Percentiles rank a stretch among this genome's conserved stretches.
Conservation (phyloP, 1,140 invertebrate species). For the Tetragonula clypearis region DNA sequence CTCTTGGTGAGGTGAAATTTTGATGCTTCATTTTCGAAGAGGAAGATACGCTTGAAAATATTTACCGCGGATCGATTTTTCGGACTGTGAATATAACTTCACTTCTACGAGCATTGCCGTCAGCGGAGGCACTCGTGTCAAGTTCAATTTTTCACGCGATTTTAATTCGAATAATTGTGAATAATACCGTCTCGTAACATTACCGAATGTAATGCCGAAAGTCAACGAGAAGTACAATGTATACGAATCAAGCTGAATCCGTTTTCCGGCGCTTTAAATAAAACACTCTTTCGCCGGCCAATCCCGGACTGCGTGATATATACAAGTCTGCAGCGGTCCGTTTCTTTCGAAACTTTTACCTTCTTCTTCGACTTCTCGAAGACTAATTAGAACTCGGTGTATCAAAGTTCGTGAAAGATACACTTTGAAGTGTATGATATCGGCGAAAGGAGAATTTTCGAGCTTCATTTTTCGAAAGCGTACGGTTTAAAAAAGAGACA, state of each 20-base stretch:
- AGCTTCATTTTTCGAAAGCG: background rate
- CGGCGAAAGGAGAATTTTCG: background rate
- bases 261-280: too few relatives aligned
- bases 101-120: background rate
- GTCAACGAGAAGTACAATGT: too few relatives aligned
- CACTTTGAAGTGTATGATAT: background rate
- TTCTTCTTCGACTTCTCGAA: background rate
- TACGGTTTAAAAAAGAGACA: background rate
- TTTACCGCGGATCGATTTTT: background rate
- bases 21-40: background rate
- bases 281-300: background rate
- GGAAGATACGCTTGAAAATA: background rate
- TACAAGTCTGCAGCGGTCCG: background rate
- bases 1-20: too few relatives aligned
- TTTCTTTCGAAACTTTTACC: background rate
- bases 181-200: too few relatives aligned
- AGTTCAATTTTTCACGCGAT: too few relatives aligned
- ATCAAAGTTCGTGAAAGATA: slow-evolving; percentile 8
- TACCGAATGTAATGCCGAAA: too few relatives aligned
- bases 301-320: too few relatives aligned
- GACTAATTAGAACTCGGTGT: background rate
- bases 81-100: too few relatives aligned
- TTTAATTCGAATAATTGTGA: too few relatives aligned
- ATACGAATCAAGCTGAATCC: background rate
- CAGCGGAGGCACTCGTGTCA: background rate